A percentile compares a stretch with the other conserved stretches of the same genome.
Conservation (phyloP, 2,888 invertebrate genomes). For the Epistrophe grossulariae region DNA sequence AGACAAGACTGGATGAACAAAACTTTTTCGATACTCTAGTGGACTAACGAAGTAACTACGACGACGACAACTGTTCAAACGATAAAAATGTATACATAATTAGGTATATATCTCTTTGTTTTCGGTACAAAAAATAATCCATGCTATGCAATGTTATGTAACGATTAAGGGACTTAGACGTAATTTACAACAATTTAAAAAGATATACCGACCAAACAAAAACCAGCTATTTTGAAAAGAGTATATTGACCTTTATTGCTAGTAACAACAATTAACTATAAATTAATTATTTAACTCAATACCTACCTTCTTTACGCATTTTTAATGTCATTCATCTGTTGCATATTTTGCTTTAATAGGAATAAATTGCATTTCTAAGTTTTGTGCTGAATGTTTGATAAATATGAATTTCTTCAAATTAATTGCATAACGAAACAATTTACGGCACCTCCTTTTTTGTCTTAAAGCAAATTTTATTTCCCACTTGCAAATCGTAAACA, state of each 20-base stretch:
- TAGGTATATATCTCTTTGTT: background rate
- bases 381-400: background rate
- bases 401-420: background rate
- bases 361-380: background rate
- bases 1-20: background rate
- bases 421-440: background rate
- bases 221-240: background rate
- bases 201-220: background rate
- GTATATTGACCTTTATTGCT: background rate
- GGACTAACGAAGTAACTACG: background rate
- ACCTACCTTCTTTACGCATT: background rate
- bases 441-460: no score
- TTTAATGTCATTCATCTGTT: background rate
- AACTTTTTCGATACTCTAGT: background rate
- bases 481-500: background rate
- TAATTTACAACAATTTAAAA: background rate
- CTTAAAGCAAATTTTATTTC: no score
- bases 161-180: background rate
- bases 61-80: background rate
- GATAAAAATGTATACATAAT: background rate
- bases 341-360: background rate
- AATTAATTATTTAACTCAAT: background rate
- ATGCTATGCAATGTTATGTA: background rate
- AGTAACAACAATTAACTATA: background rate
- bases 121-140: background rate